Percentiles rank a stretch among this genome's conserved stretches.
Conservation (phyloP, 2,113 vertebrate genomes). For the Anser cygnoides region DNA sequence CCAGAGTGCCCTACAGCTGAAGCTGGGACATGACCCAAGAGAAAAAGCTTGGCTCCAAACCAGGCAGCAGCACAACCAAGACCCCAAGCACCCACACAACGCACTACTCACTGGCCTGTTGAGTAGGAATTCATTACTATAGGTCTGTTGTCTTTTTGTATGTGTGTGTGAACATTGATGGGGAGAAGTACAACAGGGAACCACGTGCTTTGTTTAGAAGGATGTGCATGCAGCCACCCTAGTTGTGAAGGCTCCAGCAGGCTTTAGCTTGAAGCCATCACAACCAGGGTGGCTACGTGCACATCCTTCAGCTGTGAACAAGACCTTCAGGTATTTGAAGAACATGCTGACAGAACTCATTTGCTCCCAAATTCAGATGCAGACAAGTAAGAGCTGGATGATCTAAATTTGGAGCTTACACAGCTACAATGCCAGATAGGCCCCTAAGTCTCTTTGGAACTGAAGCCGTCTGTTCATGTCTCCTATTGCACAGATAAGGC, state of each 20-base stretch:
- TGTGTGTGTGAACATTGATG: not conserved
- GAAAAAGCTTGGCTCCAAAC: not conserved
- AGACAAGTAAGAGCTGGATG: not conserved
- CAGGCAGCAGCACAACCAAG: not conserved
- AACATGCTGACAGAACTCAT: rapidly evolving
- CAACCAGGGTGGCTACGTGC: no score
- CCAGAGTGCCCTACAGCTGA: not conserved
- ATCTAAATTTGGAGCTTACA: not conserved
- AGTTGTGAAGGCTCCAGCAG: not conserved
- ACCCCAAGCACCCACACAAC: not conserved
- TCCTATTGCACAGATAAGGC: not conserved
- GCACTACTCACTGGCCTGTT: not conserved
- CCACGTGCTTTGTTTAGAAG: not conserved
- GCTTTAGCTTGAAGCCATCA: not conserved
- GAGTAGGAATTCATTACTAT: not conserved
- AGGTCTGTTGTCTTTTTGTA: not conserved
- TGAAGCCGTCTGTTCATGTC: rapidly evolving
- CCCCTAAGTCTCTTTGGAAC: not conserved
- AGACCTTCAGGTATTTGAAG: not conserved
- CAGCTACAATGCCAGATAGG: not conserved
- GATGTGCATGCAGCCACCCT: not conserved
- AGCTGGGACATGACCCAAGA: not conserved
- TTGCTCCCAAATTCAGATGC: not conserved
- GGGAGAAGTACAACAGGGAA: not conserved
- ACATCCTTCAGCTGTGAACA: not conserved